Evolutionary conservation across 1,140 invertebrate genomes (phyloP), one percentile per base, ranked within the genome.

Genomic region (Aphaenogaster ashmeadi): DNA sequence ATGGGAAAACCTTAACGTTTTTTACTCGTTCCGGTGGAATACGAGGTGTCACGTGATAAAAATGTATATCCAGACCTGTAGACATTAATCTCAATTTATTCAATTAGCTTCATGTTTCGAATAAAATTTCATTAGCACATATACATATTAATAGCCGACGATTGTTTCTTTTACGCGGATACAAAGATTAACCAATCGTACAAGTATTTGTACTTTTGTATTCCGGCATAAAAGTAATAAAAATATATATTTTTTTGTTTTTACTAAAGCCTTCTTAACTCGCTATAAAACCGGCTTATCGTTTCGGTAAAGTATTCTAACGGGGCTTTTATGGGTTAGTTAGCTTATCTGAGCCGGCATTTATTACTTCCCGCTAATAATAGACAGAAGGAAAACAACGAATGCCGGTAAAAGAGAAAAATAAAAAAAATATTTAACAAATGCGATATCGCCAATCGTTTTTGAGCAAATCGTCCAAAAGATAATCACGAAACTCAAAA

Each of bases 41-140:
- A 89, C 91, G 94, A 88, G 97, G 97, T 84, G 96, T 97, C 0
- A 97, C 96, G 50, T 96, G 96, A 66, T 97, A 94, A 89, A 96
- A 97, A 92, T 98, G 97, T 36, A 98, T 96, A 81, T 97, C 96
- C 77, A 98, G 91, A 15, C 98, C 98, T 97, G n/a, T 41, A 58
- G 6, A 92, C 2, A 95, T 96, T 87, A 77, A 83, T 18, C 2
- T 71, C 8, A 67, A 54, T 64, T 41, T 72, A 41, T 72, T 54
- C 7, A 74, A 41, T 15, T 84, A 67, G 9, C 21, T 64, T n/a
- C 18, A 6, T 9, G 27, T 11, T 41, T 11, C 9, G 38, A 67
- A 21, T 44, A 11, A 44, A 67, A 67, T 13, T 44, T 67, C 0
- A 67, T 67, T 44, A 13, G 4, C 9, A 44, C 11, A 21, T 13